phyloP scores from a whole-genome alignment of 2,888 invertebrate species.

The Euphydryas editha region DNA sequence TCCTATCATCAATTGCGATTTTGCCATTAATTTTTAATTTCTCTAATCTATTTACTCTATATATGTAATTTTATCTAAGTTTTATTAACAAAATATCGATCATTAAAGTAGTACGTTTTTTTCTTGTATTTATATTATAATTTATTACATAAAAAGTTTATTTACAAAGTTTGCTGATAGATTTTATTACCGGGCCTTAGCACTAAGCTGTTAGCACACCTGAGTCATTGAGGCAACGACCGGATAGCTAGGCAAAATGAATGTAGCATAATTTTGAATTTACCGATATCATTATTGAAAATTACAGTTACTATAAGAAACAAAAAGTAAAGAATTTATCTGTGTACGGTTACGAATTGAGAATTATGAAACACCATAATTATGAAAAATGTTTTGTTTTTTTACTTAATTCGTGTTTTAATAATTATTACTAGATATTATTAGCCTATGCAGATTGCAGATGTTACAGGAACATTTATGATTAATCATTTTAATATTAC shows the following conservation, averaged over 20 bases:
- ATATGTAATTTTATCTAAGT: no score
- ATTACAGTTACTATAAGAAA: neutral
- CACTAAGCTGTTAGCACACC: conserved; percentile 44
- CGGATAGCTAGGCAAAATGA: conserved; percentile 39
- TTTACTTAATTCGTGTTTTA: no score
- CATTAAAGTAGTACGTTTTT: no score
- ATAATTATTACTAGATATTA: no score
- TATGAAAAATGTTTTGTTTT: no score
- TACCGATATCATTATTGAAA: neutral
- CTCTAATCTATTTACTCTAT: no score
- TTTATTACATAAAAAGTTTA: neutral
- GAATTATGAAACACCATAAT: neutral
- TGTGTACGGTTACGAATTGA: neutral
- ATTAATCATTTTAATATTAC: no score
- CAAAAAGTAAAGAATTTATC: neutral
- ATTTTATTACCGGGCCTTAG: conserved; percentile 7
- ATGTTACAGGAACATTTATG: no score
- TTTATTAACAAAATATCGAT: neutral
- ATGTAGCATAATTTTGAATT: conserved; percentile 9
- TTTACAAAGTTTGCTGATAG: neutral
- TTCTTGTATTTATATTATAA: no score
- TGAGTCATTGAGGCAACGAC: conserved; percentile 71
- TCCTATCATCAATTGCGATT: no score
- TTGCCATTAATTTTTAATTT: no score
- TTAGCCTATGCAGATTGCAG: no score